Evolutionary conservation across 2,113 vertebrate genomes (phyloP), one percentile per base, ranked within the genome.

Genomic region (Pardalotus punctatus): DNA sequence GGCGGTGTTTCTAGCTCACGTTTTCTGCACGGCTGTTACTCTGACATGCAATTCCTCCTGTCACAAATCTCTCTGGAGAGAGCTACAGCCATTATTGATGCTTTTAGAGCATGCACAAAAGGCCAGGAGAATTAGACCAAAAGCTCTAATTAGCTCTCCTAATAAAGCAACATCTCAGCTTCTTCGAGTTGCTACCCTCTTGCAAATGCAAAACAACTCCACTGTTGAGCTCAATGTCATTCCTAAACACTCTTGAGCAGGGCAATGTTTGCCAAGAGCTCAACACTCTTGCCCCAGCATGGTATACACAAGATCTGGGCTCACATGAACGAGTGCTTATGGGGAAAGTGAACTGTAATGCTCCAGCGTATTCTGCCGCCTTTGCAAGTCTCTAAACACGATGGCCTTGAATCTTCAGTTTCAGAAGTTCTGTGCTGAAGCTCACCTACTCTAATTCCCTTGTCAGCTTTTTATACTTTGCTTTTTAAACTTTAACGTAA

Each of bases 401-500:
- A 7, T 28, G 25, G 20, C 38, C 69, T 62, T 38, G 7, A 35
- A 36, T 13, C 56, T 53, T 71, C 51, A 56, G 13, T 17, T 61
- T 73, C 42, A 71, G 51, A 94, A 64, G 16, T 35, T 56, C 23
- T 70, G 23, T 23, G 74, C 58, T 74, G 56, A 66, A 87, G 76
- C 27, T 64, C 56, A 82, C 35, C 24, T 77, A 40, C 80, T 48
- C 16, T 38, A 57, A 47, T 48, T 61, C 47, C 43, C 87, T 72
- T 81, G 58, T 80, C 91, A 93, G 51, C n/a, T 94, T 95, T 86
- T 81, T 93, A 50, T 57, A 71, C 88, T 56, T 72, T 20, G 50
- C 6, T 83, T 93, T 88, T 84, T 86, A 72, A 69, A 15, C 40
- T 76, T 76, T 48, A 89, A 45, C 36, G 17, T n/a, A 70, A 67